A percentile compares a stretch with the other conserved stretches of the same genome.
Evolutionary conservation across 2,888 invertebrate species (phyloP).

Genomic region (Xylocampa areola): DNA sequence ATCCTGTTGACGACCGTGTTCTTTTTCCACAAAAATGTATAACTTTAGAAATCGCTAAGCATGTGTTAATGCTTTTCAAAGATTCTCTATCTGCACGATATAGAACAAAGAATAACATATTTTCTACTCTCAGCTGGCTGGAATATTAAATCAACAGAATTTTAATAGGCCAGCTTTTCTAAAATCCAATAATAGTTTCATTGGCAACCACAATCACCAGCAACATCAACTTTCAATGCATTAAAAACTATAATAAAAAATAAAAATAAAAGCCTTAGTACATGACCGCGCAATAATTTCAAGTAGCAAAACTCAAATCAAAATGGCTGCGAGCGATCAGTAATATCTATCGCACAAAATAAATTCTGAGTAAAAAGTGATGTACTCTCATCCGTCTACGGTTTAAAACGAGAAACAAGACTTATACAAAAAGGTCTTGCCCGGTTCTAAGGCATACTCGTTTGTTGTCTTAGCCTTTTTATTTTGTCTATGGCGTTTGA

Average conservation of each 20-base stretch:
- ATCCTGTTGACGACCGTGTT: too few species aligned
- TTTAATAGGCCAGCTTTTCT: conserved; percentile 5
- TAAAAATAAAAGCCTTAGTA: conserved; percentile 37
- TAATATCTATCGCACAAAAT: conserved; percentile 54
- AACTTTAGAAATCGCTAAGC: too few species aligned
- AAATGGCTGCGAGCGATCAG: conserved; percentile 77
- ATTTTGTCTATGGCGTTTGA: conserved; percentile 57
- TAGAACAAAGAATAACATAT: too few species aligned
- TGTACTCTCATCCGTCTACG: conserved; percentile 75
- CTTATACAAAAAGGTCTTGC: conserved; percentile 60
- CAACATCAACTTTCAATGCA: conserved; percentile 27
- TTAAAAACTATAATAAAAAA: conserved; percentile 19
- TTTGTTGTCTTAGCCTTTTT: conserved; percentile 58
- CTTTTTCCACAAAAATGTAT: too few species aligned
- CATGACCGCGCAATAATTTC: conserved; percentile 73
- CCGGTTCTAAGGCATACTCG: conserved; percentile 56
- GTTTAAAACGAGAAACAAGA: conserved; percentile 77
- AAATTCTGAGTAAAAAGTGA: conserved; percentile 80
- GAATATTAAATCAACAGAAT: neutral
- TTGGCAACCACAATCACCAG: conserved; percentile 30
- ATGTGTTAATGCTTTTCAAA: too few species aligned
- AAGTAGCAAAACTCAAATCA: conserved; percentile 84
- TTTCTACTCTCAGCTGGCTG: too few species aligned
- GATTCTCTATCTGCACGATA: too few species aligned
- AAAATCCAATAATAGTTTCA: conserved; percentile 40